These are phyloP conservation scores for Cisticola juncidis DNA, from an alignment of 2,113 vertebrate genomes.

Conservation along the genomic window DNA sequence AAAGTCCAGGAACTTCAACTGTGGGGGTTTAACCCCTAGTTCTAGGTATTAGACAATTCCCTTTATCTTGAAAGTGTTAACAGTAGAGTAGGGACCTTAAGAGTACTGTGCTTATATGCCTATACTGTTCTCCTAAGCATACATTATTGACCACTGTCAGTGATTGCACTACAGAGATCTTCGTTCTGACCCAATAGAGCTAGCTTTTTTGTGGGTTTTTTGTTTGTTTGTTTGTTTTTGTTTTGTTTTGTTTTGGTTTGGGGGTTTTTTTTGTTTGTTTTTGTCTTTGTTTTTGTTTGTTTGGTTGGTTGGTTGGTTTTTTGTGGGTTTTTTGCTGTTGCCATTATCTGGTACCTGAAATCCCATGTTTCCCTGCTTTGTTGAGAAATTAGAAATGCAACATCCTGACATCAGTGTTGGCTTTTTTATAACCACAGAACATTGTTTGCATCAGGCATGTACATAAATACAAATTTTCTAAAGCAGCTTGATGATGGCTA, in stretches of 20 bases:
- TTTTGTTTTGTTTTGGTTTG: too few relatives aligned
- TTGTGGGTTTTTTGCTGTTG: neutral
- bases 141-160: neutral
- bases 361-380: neutral
- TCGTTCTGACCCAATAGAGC: neutral
- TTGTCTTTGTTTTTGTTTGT: too few relatives aligned
- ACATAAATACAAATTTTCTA: neutral
- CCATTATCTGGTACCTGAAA: neutral
- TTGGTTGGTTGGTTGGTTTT: too few relatives aligned
- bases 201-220: too few relatives aligned
- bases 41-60: neutral
- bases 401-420: neutral
- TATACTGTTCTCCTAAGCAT: neutral
- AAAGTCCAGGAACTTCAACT: neutral
- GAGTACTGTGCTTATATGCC: fast-evolving
- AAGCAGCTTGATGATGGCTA: neutral
- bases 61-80: neutral
- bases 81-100: neutral
- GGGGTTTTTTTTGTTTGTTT: neutral
- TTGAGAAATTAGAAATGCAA: neutral
- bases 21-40: neutral
- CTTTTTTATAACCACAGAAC: neutral
- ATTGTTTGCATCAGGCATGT: neutral
- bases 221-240: neutral
- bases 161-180: neutral